Conservation (phyloP, 2,888 invertebrate genomes). For the Trachelus tabidus region DNA sequence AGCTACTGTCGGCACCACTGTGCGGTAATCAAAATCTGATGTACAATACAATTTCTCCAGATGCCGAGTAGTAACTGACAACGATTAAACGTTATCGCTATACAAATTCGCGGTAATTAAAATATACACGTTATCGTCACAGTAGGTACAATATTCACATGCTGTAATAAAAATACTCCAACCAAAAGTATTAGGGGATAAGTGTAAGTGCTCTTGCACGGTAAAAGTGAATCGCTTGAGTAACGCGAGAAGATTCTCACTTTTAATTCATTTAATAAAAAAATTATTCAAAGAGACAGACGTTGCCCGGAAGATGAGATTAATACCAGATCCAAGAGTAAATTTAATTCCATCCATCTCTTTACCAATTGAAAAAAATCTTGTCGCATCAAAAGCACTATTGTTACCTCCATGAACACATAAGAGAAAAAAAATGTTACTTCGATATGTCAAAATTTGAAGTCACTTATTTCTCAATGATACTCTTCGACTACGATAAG, state of each 20-base stretch:
- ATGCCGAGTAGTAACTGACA: not conserved
- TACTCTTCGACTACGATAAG: not conserved
- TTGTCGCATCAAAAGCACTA: too few species aligned
- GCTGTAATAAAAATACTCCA: not conserved
- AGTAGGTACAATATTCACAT: not conserved
- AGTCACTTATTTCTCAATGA: not conserved
- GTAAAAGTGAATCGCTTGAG: not conserved
- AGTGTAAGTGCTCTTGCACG: not conserved
- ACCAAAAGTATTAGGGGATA: not conserved
- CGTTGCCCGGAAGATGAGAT: not conserved
- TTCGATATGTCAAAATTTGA: not conserved
- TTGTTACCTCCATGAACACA: too few species aligned
- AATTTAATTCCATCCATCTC: not conserved
- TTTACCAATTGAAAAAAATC: not conserved
- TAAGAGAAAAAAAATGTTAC: not conserved
- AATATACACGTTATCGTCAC: not conserved
- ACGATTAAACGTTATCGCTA: not conserved
- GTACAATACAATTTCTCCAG: not conserved
- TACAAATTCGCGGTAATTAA: not conserved
- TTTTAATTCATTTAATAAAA: not conserved
- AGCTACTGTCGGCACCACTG: not conserved
- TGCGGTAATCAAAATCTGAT: not conserved
- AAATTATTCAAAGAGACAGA: not conserved
- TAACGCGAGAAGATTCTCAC: not conserved
- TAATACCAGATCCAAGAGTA: not conserved